These are phyloP conservation scores for Oncorhynchus nerka DNA, from an alignment of 2,113 vertebrate genomes.

Conservation along the genomic window DNA sequence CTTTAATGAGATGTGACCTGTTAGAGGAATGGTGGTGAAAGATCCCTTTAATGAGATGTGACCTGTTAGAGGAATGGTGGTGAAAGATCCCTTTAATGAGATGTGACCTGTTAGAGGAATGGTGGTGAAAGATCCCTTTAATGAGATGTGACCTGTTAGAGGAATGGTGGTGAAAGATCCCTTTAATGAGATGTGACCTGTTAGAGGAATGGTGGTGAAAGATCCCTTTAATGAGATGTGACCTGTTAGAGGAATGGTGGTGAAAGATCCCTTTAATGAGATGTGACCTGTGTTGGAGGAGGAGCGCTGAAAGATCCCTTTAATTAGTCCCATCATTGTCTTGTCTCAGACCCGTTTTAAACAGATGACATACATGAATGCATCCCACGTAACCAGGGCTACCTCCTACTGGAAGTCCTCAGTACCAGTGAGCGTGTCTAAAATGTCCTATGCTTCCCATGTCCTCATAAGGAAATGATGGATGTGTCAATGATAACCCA, in stretches of 20 bases:
- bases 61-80: too few relatives aligned
- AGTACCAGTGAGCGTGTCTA: slow-evolving; percentile 45
- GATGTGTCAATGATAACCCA: slow-evolving; percentile 49
- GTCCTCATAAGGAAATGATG: slow-evolving; percentile 38
- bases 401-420: slow-evolving; percentile 41
- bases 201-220: too few relatives aligned
- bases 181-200: too few relatives aligned
- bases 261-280: slow-evolving; percentile 52
- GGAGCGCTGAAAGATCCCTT: slow-evolving; percentile 63
- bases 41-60: too few relatives aligned
- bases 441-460: slow-evolving; percentile 33
- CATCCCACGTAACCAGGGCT: background rate
- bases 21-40: too few relatives aligned
- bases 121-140: too few relatives aligned
- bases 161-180: too few relatives aligned
- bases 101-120: too few relatives aligned
- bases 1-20: slow-evolving; percentile 31
- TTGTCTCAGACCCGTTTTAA: slow-evolving; percentile 61
- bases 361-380: slow-evolving; percentile 65
- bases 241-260: too few relatives aligned
- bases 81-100: too few relatives aligned
- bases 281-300: slow-evolving; percentile 65
- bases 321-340: slow-evolving; percentile 75
- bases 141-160: too few relatives aligned
- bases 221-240: too few relatives aligned